Evolutionary conservation across 1,140 invertebrate species (phyloP).

Genomic region (Arion vulgaris): DNA sequence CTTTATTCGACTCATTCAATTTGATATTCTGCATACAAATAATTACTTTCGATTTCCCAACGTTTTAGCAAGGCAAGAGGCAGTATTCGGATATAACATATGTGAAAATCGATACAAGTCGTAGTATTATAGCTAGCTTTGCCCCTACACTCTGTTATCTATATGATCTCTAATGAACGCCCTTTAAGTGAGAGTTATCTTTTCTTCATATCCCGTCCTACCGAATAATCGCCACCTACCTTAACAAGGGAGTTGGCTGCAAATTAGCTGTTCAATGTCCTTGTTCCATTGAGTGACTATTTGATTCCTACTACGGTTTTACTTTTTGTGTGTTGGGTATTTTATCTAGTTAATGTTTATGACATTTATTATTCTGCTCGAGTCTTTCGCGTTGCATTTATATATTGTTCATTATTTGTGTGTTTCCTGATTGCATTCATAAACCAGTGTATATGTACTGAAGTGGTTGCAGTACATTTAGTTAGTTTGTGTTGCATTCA

Average conservation of each 20-base stretch:
- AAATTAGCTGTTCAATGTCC: not conserved
- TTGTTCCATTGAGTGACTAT: not conserved
- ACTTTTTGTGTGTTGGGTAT: not conserved
- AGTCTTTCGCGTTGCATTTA: too few species aligned
- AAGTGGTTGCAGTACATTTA: too few species aligned
- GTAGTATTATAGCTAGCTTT: not conserved
- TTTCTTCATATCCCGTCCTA: not conserved
- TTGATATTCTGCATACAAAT: constrained; percentile 1
- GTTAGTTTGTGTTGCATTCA: too few species aligned
- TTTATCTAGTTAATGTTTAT: not conserved
- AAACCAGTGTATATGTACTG: too few species aligned
- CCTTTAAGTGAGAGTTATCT: not conserved
- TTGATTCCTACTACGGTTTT: not conserved
- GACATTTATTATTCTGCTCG: too few species aligned
- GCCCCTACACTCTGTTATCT: not conserved
- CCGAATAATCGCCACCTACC: not conserved
- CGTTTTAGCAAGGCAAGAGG: not conserved
- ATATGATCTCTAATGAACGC: not conserved
- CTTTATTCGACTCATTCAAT: not conserved
- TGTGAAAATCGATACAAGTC: not conserved
- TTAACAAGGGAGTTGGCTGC: not conserved
- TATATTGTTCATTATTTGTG: not conserved
- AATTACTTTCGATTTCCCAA: constrained; percentile 11
- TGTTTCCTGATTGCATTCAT: too few species aligned
- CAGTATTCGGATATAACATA: not conserved